Conservation (phyloP, 2,888 invertebrate species). For the Callyntrura guangdongensis region DNA sequence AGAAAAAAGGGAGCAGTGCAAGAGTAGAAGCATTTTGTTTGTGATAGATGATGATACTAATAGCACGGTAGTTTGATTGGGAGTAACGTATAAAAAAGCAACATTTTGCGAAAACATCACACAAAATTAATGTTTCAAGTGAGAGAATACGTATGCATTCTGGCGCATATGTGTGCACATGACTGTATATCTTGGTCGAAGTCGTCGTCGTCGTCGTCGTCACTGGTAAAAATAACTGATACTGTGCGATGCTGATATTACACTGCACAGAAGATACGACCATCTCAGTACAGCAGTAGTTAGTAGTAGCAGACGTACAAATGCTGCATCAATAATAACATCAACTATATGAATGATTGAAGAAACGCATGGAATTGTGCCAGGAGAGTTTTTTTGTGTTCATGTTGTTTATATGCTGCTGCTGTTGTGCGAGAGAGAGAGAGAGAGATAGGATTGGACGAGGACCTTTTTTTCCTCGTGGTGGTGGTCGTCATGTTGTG, state of each 20-base stretch:
- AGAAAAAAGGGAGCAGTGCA: slow-evolving; percentile 52
- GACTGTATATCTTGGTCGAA: neutral
- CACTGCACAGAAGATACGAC: neutral
- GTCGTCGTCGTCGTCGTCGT: neutral
- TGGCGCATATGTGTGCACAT: neutral
- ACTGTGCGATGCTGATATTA: neutral
- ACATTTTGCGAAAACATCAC: slow-evolving; percentile 26
- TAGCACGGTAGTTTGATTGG: neutral
- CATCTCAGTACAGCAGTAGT: neutral
- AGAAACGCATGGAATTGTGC: slow-evolving; percentile 75
- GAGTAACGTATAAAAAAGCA: neutral
- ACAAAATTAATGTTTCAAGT: neutral
- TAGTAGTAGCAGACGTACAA: neutral
- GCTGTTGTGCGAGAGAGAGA: too few species aligned
- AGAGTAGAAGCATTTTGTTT: neutral
- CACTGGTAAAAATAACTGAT: neutral
- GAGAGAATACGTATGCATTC: neutral
- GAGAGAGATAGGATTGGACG: neutral
- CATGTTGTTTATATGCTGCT: slow-evolving; percentile 37
- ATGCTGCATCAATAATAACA: too few species aligned
- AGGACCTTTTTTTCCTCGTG: neutral
- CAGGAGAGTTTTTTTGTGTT: slow-evolving; percentile 48
- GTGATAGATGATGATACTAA: neutral
- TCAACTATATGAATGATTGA: slow-evolving; percentile 32
- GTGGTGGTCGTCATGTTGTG: neutral